A percentile compares a stretch with the other conserved stretches of the same genome.
These are phyloP conservation scores for Tapirus indicus DNA, from an alignment of 2,797 vertebrate genomes.

Conservation along the genomic window DNA sequence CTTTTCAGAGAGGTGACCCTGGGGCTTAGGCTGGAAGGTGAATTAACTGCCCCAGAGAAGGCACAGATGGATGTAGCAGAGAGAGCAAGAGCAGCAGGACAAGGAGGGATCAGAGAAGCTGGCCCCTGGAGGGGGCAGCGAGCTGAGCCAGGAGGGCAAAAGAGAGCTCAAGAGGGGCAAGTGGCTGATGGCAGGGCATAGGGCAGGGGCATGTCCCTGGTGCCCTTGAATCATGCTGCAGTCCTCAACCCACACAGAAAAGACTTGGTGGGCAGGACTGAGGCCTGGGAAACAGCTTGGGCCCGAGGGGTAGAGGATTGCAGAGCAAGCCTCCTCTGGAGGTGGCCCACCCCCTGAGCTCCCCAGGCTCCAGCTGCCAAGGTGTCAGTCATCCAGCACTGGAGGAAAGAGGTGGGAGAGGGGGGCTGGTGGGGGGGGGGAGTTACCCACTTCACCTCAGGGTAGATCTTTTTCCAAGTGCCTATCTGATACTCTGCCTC, in stretches of 20 bases:
- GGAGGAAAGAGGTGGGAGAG: neutral
- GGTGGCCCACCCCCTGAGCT: neutral
- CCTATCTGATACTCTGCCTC: neutral
- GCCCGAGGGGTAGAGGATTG: neutral
- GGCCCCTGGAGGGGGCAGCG: neutral
- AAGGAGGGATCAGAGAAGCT: neutral
- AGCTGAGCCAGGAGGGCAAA: neutral
- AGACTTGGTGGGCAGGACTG: neutral
- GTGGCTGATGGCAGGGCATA: neutral
- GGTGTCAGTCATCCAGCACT: neutral
- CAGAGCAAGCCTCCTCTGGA: neutral
- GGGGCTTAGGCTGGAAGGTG: neutral
- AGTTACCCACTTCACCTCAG: neutral
- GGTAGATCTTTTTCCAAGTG: neutral
- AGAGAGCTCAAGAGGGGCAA: neutral
- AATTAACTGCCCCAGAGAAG: neutral
- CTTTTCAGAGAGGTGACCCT: neutral
- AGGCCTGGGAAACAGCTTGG: neutral
- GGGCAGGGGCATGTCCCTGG: neutral
- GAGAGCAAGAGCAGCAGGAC: neutral
- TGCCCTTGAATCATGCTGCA: neutral
- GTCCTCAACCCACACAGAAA: neutral
- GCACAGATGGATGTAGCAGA: neutral
- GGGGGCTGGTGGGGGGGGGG: too few species aligned
- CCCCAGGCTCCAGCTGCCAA: neutral